Evolutionary conservation across 2,888 invertebrate genomes (phyloP), one percentile per base, ranked within the genome.

Genomic region (Drosophila bunnanda): DNA sequence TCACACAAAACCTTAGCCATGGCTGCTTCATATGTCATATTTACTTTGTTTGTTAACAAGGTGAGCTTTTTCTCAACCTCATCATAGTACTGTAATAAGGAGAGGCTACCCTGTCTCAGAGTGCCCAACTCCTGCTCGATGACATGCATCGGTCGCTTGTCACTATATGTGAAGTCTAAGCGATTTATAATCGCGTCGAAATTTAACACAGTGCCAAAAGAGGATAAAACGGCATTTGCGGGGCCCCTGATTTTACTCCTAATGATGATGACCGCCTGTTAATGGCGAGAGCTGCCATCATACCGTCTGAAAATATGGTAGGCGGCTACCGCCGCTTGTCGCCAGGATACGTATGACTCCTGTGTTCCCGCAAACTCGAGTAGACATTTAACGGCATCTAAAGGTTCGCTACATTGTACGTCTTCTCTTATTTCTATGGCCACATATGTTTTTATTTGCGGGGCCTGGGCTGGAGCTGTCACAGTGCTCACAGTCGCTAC

Each of bases 261-360:
- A 4, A 46, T 46, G 15, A 46, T 28, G 6, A 46, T 46, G 0
- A 28, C 15, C 1, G 46, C 46, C n/a, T 32, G 50, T 7, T 50
- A 50, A 12, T 50, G 50, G 32, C 50, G 50, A 3, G 20, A 50
- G 30, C 20, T 50, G 17, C 32, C 20, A 1, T n/a, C n/a, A n/a
- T n/a, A n/a, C n/a, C n/a, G n/a, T 46, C 46, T 46, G 20, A 57
- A 46, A 36, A 57, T 46, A 15, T 57, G 30, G 28, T 58, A 48
- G 38, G 46, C 46, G 1, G 57, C 57, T 7, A 39, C 9, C 9
- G 50, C 58, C 20, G 39, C 58, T 15, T 50, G 50, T 13, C 50
- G 39, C 57, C n/a, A n/a, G n/a, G n/a, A n/a, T n/a, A n/a, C n/a
- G n/a, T n/a, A n/a, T n/a, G n/a, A n/a, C n/a, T n/a, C n/a, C n/a